Evolutionary conservation across 2,797 vertebrate species (phyloP), one percentile per base, ranked within the genome.

Genomic region (Acanthis flammea): DNA sequence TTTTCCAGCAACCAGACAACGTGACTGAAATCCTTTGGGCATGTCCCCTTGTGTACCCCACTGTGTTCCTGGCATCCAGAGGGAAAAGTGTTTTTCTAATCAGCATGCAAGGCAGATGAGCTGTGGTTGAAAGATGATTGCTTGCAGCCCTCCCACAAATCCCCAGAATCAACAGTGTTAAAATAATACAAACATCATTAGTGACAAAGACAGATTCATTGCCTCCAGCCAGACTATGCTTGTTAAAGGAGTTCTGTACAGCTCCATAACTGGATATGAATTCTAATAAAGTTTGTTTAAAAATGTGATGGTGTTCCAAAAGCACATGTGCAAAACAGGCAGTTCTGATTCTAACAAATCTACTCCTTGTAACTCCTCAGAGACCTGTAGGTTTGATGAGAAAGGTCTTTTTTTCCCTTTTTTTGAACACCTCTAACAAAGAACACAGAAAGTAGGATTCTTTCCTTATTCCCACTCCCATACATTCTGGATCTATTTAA

Each of bases 141-240:
- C 75, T 83, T 68, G 39, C 39, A 87, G 33, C 12, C 18, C 57
- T 47, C 28, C 8, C 0, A 0, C 25, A 63, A 70, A 81, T 90
- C 48, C 83, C 58, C 65, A 68, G 55, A 81, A 95, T 88, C 79
- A 93, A 90, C 78, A 89, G 47, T 2, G 30, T 73, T 95, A 95
- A 95, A 97, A 92, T 94, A 95, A 95, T 74, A 73, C 91, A 95
- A 95, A 93, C 91, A 97, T 93, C 62, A 90, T 95, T 96, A 96
- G 80, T 60, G 86, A 95, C 96, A 95, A 94, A 95, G 96, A 91
- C 90, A 96, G 79, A 96, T 96, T 94, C 81, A 88, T 77, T 95
- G 95, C 92, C 92, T 95, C 50, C 75, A 96, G 94, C 53, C 77
- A 96, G 74, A 88, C 80, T 86, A 18, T 50, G 58, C 85, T 94